These are phyloP conservation scores for Cheilosia variabilis DNA, from an alignment of 2,888 invertebrate genomes.

Conservation along the genomic window DNA sequence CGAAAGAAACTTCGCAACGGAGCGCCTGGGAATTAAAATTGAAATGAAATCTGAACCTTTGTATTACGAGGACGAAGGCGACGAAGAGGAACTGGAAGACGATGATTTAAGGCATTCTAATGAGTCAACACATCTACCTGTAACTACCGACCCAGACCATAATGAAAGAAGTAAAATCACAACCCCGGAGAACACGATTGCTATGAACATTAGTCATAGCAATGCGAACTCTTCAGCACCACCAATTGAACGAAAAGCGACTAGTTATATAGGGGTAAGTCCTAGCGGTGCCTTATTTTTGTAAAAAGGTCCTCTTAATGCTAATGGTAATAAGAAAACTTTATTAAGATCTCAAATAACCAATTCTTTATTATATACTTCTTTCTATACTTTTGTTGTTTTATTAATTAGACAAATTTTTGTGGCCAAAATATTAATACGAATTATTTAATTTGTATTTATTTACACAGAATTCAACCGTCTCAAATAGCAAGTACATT, in stretches of 20 bases:
- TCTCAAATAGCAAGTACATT: conserved; percentile 85
- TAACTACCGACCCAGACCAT: conserved; percentile 39
- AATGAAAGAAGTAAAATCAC: conserved; percentile 52
- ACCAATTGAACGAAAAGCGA: conserved; percentile 86
- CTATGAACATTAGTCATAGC: conserved; percentile 80
- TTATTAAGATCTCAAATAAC: too few relatives aligned
- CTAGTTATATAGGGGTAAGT: conserved; percentile 87
- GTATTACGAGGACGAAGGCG: conserved; percentile 79
- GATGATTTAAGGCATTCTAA: conserved; percentile 81
- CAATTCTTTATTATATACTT: too few relatives aligned
- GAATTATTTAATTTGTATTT: not conserved
- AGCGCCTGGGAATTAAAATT: conserved; percentile 81
- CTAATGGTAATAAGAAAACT: too few relatives aligned
- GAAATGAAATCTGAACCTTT: conserved; percentile 82
- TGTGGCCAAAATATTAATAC: not conserved
- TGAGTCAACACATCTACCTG: conserved; percentile 78
- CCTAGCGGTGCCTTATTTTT: too few relatives aligned
- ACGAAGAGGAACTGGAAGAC: conserved; percentile 79
- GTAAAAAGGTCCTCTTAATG: too few relatives aligned
- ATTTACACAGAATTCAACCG: conserved; percentile 82
- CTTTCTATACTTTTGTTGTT: too few relatives aligned
- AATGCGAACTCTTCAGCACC: conserved; percentile 83
- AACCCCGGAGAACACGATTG: conserved; percentile 52
- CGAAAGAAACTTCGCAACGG: conserved; percentile 62
- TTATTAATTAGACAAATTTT: not conserved